phyloP scores from a whole-genome alignment of 2,113 vertebrate genomes.

The Rhinoptilus africanus region DNA sequence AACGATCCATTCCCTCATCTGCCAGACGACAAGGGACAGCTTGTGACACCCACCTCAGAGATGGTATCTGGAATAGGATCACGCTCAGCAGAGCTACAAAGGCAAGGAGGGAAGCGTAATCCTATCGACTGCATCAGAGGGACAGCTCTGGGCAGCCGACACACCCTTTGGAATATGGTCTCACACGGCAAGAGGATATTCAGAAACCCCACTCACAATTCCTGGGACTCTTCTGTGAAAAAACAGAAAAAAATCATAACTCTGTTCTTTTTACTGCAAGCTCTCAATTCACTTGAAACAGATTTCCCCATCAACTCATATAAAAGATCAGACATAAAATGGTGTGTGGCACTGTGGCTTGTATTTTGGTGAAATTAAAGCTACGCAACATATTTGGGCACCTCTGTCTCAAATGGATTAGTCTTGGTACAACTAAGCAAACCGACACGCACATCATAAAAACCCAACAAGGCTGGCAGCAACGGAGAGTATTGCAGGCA shows the following conservation, averaged over 20 bases:
- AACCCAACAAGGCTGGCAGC: neutral
- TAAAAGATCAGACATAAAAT: neutral
- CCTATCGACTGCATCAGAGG: neutral
- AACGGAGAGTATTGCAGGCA: neutral
- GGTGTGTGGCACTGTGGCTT: neutral
- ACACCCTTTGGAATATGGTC: rapidly evolving
- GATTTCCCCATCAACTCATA: neutral
- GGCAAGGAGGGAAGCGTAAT: neutral
- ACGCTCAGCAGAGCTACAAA: neutral
- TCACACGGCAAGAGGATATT: neutral
- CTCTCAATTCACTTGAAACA: neutral
- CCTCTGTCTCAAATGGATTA: neutral
- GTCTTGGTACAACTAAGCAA: neutral
- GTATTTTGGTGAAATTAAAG: neutral
- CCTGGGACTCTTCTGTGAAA: neutral
- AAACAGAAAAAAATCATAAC: neutral
- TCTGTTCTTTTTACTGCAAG: neutral
- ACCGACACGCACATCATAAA: neutral
- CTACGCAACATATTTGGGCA: neutral
- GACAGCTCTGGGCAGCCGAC: neutral
- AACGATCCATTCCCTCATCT: neutral
- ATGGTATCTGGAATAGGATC: neutral
- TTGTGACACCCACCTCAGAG: neutral
- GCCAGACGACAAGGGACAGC: neutral
- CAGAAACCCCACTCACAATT: neutral